phyloP scores from a whole-genome alignment of 2,113 vertebrate genomes.

The Pachycephala philippinensis region DNA sequence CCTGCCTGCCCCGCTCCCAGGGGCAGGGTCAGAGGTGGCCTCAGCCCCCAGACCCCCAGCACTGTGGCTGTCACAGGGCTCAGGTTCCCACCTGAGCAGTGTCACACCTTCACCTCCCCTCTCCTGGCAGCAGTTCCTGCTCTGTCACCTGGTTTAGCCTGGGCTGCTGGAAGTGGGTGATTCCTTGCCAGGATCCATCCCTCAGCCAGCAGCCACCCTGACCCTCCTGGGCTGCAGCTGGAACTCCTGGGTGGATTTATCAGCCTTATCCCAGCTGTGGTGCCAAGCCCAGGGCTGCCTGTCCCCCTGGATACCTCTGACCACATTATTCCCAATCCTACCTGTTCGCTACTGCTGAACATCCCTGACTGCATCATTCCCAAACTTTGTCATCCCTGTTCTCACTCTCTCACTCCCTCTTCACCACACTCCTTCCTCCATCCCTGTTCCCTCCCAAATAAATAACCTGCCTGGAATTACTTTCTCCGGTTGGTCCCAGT shows the following conservation, averaged over 20 bases:
- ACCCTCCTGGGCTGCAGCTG: neutral
- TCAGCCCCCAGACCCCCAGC: neutral
- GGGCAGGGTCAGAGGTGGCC: neutral
- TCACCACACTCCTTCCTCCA: neutral
- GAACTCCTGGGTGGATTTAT: neutral
- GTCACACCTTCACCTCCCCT: neutral
- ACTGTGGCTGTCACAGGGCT: neutral
- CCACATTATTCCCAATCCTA: neutral
- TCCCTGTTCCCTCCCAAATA: neutral
- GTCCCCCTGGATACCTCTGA: fast-evolving
- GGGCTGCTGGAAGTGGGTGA: fast-evolving
- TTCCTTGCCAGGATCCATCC: neutral
- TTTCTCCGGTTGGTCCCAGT: fast-evolving
- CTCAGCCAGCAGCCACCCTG: neutral
- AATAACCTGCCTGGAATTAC: neutral
- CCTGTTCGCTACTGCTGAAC: neutral
- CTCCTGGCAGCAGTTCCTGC: neutral
- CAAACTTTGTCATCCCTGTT: neutral
- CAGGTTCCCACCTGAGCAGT: neutral
- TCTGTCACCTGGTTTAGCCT: neutral
- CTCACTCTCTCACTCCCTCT: neutral
- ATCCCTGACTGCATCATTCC: neutral
- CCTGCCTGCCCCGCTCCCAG: neutral
- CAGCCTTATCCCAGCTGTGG: neutral
- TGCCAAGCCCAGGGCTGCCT: neutral